Evolutionary conservation across 2,113 vertebrate species (phyloP).

Genomic region (Hemiprocne comata): DNA sequence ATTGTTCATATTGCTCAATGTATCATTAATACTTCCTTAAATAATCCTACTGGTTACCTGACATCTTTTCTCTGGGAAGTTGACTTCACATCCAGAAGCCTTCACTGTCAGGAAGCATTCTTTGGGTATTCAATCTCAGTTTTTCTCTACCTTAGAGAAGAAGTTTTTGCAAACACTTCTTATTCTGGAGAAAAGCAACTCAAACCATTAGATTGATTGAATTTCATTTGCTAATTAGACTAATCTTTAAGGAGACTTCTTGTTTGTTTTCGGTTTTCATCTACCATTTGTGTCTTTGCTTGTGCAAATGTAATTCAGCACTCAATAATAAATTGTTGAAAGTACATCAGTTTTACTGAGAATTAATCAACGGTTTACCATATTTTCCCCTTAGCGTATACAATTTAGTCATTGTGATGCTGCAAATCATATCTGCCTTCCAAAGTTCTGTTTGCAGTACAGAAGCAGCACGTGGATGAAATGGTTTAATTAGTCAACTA

Average conservation of each 20-base stretch:
- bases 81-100: background rate
- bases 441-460: constrained; percentile 54
- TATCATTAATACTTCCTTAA: background rate
- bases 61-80: background rate
- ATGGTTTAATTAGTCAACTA: constrained; percentile 63
- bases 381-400: background rate
- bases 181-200: background rate
- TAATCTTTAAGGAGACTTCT: constrained; percentile 34
- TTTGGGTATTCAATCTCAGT: background rate
- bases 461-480: constrained; percentile 41
- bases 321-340: background rate
- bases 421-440: constrained; percentile 29
- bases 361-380: constrained; percentile 40
- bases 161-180: background rate
- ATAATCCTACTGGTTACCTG: background rate
- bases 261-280: background rate
- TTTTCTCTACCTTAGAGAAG: background rate
- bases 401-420: background rate
- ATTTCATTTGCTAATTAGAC: constrained; percentile 25
- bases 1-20: background rate
- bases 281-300: background rate
- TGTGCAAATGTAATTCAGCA: constrained; percentile 5
- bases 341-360: constrained; percentile 10
- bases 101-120: background rate
- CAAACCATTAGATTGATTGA: background rate